phyloP scores from a whole-genome alignment of 2,888 invertebrate genomes.

The Alsophila aescularia region DNA sequence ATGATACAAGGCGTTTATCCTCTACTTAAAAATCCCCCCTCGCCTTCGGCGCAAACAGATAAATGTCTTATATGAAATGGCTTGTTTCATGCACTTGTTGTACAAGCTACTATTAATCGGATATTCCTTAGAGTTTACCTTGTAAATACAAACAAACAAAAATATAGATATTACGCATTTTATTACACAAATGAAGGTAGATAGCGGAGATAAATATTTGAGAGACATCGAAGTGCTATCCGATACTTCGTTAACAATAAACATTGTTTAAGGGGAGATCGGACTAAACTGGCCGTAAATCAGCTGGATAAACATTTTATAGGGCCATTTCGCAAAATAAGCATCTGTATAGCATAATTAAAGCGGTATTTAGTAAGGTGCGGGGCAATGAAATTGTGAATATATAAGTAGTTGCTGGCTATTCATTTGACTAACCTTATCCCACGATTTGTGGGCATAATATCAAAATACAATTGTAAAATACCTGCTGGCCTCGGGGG shows the following conservation, averaged over 20 bases:
- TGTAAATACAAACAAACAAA: background rate
- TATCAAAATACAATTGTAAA: background rate
- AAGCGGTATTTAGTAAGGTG: slow-evolving; percentile 36
- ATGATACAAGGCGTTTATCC: too few species aligned
- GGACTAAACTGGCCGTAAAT: slow-evolving; percentile 39
- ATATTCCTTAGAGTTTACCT: background rate
- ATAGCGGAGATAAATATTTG: slow-evolving; percentile 33
- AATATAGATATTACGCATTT: background rate
- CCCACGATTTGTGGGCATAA: background rate
- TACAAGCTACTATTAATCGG: too few species aligned
- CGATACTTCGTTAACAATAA: slow-evolving; percentile 35
- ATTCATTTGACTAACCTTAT: slow-evolving; percentile 5
- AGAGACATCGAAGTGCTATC: slow-evolving; percentile 33
- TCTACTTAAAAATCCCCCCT: too few species aligned
- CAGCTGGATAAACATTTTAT: slow-evolving; percentile 43
- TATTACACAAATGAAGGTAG: background rate
- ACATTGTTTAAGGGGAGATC: slow-evolving; percentile 34
- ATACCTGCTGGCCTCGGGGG: too few species aligned
- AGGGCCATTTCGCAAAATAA: slow-evolving; percentile 40
- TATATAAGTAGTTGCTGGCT: slow-evolving; percentile 15
- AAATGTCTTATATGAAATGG: too few species aligned
- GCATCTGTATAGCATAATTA: slow-evolving; percentile 41
- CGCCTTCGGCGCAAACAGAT: too few species aligned
- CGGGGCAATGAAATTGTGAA: slow-evolving; percentile 22
- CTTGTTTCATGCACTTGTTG: too few species aligned